These are phyloP conservation scores for Acronicta psi DNA, from an alignment of 2,888 invertebrate species.

Conservation along the genomic window DNA sequence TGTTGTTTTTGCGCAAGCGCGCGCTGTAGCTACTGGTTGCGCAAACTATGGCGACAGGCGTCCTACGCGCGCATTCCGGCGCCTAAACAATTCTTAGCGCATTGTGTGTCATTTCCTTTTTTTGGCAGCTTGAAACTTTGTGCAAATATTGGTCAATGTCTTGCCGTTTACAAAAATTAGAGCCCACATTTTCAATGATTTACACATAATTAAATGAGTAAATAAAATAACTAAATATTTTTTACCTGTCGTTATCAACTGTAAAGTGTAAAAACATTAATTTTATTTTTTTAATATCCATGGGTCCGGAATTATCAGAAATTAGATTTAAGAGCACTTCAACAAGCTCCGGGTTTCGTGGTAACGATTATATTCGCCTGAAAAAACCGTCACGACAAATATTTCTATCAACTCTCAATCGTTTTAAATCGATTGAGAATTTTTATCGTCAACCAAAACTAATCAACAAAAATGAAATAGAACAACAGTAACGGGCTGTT, in stretches of 20 bases:
- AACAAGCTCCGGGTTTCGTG: not conserved
- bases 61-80: conserved; percentile 72
- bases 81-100: conserved; percentile 39
- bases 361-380: not conserved
- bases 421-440: not conserved
- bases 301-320: not conserved
- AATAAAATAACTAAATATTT: too few relatives aligned
- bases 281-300: not conserved
- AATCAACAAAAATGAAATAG: too few relatives aligned
- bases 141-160: conserved; percentile 38
- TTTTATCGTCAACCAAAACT: too few relatives aligned
- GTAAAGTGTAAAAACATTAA: not conserved
- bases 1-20: conserved; percentile 60
- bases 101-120: conserved; percentile 33
- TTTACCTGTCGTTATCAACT: not conserved
- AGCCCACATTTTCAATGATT: not conserved
- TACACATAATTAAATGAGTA: too few relatives aligned
- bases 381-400: not conserved
- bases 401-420: not conserved
- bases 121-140: conserved; percentile 28
- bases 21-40: conserved; percentile 57
- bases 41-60: conserved; percentile 67
- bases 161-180: conserved; percentile 10
- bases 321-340: conserved; percentile 1
- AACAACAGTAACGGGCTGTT: too few relatives aligned